phyloP scores from a whole-genome alignment of 2,888 invertebrate species.

The Parnassius orleans region DNA sequence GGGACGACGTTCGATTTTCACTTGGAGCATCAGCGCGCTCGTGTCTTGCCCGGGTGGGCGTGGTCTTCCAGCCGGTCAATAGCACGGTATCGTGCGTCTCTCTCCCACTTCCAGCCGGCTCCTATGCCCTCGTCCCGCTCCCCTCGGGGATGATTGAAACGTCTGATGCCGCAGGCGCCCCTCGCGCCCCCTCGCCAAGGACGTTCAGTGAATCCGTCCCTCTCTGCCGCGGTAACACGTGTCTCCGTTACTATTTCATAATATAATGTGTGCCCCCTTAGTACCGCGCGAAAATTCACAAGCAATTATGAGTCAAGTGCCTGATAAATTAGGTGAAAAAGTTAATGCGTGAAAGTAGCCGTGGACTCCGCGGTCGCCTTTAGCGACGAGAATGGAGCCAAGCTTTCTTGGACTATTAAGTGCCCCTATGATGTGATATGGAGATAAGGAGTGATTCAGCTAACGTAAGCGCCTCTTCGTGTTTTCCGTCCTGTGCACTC shows the following conservation, averaged over 20 bases:
- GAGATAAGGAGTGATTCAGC: slow-evolving; percentile 68
- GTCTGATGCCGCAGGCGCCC: slow-evolving; percentile 81
- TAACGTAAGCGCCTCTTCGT: slow-evolving; percentile 62
- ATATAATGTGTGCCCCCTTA: slow-evolving; percentile 78
- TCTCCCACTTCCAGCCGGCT: slow-evolving; percentile 42
- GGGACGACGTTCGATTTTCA: slow-evolving; percentile 79
- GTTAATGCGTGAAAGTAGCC: slow-evolving; percentile 70
- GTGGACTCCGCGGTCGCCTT: slow-evolving; percentile 53
- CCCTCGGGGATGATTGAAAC: slow-evolving; percentile 79
- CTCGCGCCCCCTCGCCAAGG: slow-evolving; percentile 78
- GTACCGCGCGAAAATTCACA: slow-evolving; percentile 78
- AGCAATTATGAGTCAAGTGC: slow-evolving; percentile 78
- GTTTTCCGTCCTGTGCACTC: slow-evolving; percentile 72
- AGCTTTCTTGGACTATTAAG: slow-evolving; percentile 66
- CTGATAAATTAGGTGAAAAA: slow-evolving; percentile 72
- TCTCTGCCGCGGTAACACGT: slow-evolving; percentile 80
- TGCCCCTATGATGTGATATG: slow-evolving; percentile 72
- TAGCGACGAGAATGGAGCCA: slow-evolving; percentile 64
- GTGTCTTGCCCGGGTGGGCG: slow-evolving; percentile 79
- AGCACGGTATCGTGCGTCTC: slow-evolving; percentile 71
- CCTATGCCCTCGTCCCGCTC: slow-evolving; percentile 53
- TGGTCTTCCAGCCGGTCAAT: slow-evolving; percentile 79
- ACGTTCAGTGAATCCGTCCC: slow-evolving; percentile 82
- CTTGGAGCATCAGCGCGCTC: slow-evolving; percentile 75
- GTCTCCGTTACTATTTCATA: slow-evolving; percentile 77